Evolutionary conservation across 37 sponge, comb jelly and placozoan genomes (phyloP).

Genomic region (Bolinopsis microptera): DNA sequence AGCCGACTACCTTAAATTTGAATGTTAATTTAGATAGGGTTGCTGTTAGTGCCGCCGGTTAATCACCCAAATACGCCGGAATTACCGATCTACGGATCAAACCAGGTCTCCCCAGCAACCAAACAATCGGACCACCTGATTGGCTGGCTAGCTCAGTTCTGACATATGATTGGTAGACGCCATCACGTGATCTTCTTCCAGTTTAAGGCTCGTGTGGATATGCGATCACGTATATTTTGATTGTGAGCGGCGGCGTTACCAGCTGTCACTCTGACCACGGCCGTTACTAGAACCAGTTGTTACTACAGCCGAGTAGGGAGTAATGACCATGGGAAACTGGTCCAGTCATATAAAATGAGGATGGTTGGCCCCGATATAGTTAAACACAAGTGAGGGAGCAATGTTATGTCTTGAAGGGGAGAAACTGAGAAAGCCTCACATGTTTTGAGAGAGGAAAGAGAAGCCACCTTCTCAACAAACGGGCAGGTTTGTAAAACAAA

Average conservation of each 20-base stretch:
- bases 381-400: too few relatives aligned
- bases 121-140: not conserved
- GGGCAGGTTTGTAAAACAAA: too few relatives aligned
- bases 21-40: not conserved
- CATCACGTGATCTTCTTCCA: not conserved
- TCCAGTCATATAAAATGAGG: too few relatives aligned
- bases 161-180: not conserved
- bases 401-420: too few relatives aligned
- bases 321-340: not conserved
- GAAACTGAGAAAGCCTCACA: too few relatives aligned
- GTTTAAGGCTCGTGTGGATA: not conserved
- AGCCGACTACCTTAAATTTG: conserved; percentile 26
- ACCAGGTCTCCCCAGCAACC: not conserved
- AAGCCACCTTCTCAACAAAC: too few relatives aligned
- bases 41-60: not conserved
- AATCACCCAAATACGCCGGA: not conserved
- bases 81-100: not conserved
- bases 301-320: not conserved
- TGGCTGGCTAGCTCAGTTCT: not conserved
- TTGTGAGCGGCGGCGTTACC: not conserved
- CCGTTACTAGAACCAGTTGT: not conserved
- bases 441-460: not conserved
- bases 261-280: not conserved
- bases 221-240: not conserved
- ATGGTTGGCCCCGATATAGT: too few relatives aligned